A percentile compares a stretch with the other conserved stretches of the same genome.
Evolutionary conservation across 2,888 invertebrate species (phyloP).

Genomic region (Agrotis segetum): DNA sequence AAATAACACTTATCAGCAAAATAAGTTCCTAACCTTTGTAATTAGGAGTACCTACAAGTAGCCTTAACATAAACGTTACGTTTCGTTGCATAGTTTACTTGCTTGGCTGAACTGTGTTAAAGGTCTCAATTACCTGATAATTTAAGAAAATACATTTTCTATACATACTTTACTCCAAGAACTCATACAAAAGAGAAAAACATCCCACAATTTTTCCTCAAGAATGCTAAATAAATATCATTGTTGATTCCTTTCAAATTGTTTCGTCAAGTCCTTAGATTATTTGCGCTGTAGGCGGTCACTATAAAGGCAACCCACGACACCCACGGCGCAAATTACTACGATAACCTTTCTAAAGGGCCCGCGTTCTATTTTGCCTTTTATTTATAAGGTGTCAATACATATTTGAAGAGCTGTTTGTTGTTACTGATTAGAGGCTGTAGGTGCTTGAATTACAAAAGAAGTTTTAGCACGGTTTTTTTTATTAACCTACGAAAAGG

Average conservation of each 20-base stretch:
- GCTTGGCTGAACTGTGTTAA: neutral
- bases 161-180: neutral
- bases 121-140: no score
- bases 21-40: neutral
- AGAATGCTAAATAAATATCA: neutral
- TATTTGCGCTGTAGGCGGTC: constrained; percentile 17
- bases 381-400: neutral
- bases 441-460: no score
- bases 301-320: constrained; percentile 4
- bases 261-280: constrained; percentile 20
- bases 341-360: constrained; percentile 19
- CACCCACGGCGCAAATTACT: constrained; percentile 32
- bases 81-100: neutral
- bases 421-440: neutral
- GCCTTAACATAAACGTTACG: neutral
- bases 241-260: constrained; percentile 23
- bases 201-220: neutral
- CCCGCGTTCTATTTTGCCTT: neutral
- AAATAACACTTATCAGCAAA: neutral
- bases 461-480: no score
- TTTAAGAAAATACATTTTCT: no score
- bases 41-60: neutral
- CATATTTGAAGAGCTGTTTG: neutral
- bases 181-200: neutral
- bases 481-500: no score